These are phyloP conservation scores for Marcusenius ussheri DNA, from an alignment of 2,113 vertebrate species.

Conservation along the genomic window DNA sequence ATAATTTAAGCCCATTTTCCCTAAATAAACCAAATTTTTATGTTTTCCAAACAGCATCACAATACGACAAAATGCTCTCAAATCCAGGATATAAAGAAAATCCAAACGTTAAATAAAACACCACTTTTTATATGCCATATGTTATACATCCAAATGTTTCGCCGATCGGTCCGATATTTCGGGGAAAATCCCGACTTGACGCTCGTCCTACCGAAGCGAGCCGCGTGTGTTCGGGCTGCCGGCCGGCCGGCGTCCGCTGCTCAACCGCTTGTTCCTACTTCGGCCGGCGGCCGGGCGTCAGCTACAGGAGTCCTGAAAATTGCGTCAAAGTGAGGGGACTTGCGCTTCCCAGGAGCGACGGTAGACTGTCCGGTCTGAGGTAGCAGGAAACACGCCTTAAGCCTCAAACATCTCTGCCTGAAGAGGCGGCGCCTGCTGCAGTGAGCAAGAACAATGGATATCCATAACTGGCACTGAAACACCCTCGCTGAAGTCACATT, in stretches of 20 bases:
- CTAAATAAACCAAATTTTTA: constrained; percentile 10
- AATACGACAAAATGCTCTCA: constrained; percentile 1
- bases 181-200: background rate
- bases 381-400: constrained; percentile 70
- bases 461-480: background rate
- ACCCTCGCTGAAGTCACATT: background rate
- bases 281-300: background rate
- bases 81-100: background rate
- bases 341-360: background rate
- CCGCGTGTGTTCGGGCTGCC: background rate
- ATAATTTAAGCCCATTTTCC: constrained; percentile 35
- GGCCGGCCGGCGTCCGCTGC: background rate
- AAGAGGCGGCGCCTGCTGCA: constrained; percentile 54
- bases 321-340: constrained; percentile 8
- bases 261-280: background rate
- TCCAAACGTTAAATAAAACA: background rate
- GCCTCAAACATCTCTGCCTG: constrained; percentile 58
- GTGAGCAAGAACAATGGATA: constrained; percentile 45
- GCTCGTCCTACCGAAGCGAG: background rate
- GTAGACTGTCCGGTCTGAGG: constrained; percentile 51
- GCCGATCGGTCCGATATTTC: background rate
- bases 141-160: background rate
- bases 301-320: background rate
- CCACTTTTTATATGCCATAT: background rate
- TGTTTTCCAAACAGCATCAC: constrained; percentile 34